These are phyloP conservation scores for Siniperca chuatsi DNA, from an alignment of 2,113 vertebrate species.

Conservation along the genomic window DNA sequence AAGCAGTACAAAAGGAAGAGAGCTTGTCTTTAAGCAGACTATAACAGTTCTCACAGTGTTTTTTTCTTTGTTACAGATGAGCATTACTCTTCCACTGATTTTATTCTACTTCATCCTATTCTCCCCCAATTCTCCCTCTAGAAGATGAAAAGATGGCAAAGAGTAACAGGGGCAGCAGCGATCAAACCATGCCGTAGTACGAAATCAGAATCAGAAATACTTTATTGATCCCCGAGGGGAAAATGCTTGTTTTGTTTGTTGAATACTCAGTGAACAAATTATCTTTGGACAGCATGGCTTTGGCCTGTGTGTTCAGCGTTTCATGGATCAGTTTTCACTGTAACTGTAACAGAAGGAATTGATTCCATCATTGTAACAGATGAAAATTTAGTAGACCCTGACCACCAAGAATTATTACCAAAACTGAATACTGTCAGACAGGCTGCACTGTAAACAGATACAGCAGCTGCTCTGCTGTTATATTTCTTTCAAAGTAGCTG, in stretches of 20 bases:
- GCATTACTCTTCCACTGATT: constrained; percentile 22
- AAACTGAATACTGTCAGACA: not conserved
- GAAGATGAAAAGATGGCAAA: constrained; percentile 15
- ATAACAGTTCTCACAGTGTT: constrained; percentile 20
- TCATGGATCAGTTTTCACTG: not conserved
- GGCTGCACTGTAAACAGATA: too few relatives aligned
- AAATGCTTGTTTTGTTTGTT: not conserved
- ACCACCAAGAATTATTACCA: not conserved
- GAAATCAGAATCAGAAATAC: too few relatives aligned
- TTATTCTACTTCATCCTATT: constrained; percentile 33
- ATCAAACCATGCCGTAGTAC: not conserved
- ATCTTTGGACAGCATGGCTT: not conserved
- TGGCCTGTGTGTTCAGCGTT: not conserved
- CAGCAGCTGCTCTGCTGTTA: too few relatives aligned
- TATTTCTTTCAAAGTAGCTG: too few relatives aligned
- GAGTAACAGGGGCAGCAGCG: not conserved
- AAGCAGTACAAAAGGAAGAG: constrained; percentile 21
- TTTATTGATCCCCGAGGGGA: not conserved
- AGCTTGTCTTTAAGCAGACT: constrained; percentile 37
- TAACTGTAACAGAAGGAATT: not conserved
- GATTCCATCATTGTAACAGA: not conserved
- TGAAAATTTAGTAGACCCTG: not conserved
- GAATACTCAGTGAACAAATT: constrained; percentile 12
- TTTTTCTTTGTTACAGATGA: constrained; percentile 30
- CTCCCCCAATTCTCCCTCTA: not conserved